Base-by-base conservation (phyloP, 1,140 invertebrate genomes). In the Drosophila asahinai region DNA sequence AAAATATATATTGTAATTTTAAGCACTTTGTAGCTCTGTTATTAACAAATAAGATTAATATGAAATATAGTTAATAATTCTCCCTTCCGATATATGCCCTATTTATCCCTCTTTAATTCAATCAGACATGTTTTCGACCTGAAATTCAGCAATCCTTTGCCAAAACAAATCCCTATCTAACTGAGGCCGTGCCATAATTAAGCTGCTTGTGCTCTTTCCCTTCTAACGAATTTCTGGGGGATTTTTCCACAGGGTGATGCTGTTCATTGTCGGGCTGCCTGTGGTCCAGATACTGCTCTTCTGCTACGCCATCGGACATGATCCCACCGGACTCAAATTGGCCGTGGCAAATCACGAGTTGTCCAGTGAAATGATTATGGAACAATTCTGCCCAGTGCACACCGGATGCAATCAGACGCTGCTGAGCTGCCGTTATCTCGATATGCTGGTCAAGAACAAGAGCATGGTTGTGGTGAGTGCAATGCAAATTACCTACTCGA, bases 201-300 rank as follows among this genome's bases (percentile, higher is more conserved):
- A 47, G 27, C 42, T 30, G 19, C 49, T 43, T 43, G 30, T 17
- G 27, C 43, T 25, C 33, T 19, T 63, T 22, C 15, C 38, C 8
- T 48, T 48, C 14, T 30, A 8, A 62, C 47, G 48, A 45, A 51
- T 25, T 38, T 40, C 52, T 17, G 27, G 40, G 5, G 45, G 5
- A 12, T 57, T 60, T 19, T 65, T 68, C 75, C 93, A 94, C 36
- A 97, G 97, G 8, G 95, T 98, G 43, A 96, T 98, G 94, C 92
- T 97, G 30, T 99, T 99, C 93, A 97, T 99, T 81, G 96, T 99
- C 70, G 96, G 97, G 30, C 94, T 99, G 52, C 98, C 98, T 0
- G 96, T 98, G 1, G 96, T 97, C 60, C 98, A 99, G 95, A 98
- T 99, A 70, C 95, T 98, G 30, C 94, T 99, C 7, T 99, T 99